phyloP scores from a whole-genome alignment of 2,113 vertebrate species.

The Carlito syrichta region DNA sequence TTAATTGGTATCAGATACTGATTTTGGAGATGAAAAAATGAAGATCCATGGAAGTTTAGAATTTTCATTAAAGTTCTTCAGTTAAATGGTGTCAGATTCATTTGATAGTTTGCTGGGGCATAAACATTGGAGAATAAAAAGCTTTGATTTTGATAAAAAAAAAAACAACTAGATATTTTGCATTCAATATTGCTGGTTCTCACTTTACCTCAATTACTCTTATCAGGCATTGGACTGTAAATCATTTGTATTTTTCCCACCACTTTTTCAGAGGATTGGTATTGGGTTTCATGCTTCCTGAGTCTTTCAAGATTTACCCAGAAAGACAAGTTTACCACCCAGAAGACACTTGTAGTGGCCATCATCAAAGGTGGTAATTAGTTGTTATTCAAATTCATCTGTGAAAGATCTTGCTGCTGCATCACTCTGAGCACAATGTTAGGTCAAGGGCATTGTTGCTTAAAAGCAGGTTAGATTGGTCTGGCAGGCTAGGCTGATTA shows the following conservation, averaged over 20 bases:
- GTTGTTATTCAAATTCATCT: neutral
- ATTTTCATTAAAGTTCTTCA: neutral
- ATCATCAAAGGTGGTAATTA: neutral
- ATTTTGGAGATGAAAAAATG: slow-evolving; percentile 28
- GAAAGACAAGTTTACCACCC: neutral
- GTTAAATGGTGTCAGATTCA: neutral
- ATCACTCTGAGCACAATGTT: neutral
- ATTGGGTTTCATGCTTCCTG: neutral
- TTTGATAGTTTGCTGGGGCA: neutral
- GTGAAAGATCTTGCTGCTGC: neutral
- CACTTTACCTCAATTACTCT: neutral
- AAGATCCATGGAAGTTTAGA: neutral
- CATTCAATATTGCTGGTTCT: neutral
- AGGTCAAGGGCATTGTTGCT: neutral
- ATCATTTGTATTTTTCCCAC: too few species aligned
- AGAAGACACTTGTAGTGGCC: neutral
- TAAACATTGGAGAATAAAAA: neutral
- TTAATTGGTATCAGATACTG: neutral
- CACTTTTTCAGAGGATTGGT: neutral
- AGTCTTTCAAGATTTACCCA: neutral
- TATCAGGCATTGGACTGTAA: neutral
- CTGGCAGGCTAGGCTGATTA: neutral
- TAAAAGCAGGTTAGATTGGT: neutral
- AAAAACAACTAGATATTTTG: neutral
- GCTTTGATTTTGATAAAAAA: neutral